Conservation (phyloP, 1,140 invertebrate species). For the Penaeus japonicus region DNA sequence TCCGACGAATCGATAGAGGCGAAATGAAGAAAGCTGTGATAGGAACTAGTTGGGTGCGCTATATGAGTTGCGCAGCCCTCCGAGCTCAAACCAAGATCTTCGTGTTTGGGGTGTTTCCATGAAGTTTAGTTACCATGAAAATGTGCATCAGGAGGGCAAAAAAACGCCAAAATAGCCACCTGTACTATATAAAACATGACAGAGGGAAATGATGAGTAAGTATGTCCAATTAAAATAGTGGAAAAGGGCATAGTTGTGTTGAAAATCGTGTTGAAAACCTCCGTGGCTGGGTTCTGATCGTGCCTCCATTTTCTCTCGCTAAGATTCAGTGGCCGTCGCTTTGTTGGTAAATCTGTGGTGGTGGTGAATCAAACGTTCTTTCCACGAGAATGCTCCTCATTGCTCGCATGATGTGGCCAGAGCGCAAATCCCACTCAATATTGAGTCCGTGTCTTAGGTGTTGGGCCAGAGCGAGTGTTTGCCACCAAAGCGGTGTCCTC, state of each 20-base stretch:
- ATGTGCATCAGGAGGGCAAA: slow-evolving; percentile 59
- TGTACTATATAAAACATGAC: slow-evolving; percentile 62
- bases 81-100: slow-evolving; percentile 10
- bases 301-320: slow-evolving; percentile 52
- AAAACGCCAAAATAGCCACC: slow-evolving; percentile 60
- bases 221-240: slow-evolving; percentile 45
- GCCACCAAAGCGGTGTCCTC: slow-evolving; percentile 42
- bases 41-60: slow-evolving; percentile 44
- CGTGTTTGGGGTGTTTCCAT: slow-evolving; percentile 54
- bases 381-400: background rate
- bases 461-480: slow-evolving; percentile 14
- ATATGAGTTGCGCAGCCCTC: background rate
- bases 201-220: slow-evolving; percentile 64
- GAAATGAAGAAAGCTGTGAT: background rate
- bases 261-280: slow-evolving; percentile 47
- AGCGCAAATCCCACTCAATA: background rate
- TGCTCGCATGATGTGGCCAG: background rate
- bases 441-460: slow-evolving; percentile 13
- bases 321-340: slow-evolving; percentile 51
- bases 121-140: slow-evolving; percentile 59
- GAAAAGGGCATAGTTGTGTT: slow-evolving; percentile 23
- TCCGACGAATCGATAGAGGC: background rate
- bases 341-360: slow-evolving; percentile 51
- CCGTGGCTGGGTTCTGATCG: slow-evolving; percentile 30
- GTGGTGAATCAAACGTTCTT: slow-evolving; percentile 21